These are phyloP conservation scores for Aelia acuminata DNA, from an alignment of 2,888 invertebrate genomes.

Conservation along the genomic window DNA sequence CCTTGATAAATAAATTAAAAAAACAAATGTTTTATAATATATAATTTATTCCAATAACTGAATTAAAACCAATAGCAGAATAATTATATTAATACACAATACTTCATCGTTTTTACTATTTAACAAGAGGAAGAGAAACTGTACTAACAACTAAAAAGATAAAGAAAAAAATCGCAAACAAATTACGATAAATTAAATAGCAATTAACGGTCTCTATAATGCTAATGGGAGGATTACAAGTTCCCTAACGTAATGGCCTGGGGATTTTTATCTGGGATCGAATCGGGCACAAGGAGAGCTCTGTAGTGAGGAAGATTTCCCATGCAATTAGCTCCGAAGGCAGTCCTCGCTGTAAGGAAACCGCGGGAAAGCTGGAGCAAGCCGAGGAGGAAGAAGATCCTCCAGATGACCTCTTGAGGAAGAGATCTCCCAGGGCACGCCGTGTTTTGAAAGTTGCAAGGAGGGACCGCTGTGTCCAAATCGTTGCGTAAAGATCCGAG, in stretches of 20 bases:
- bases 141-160: not conserved
- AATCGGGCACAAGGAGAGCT: slow-evolving; percentile 14
- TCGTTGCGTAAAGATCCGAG: not conserved
- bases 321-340: not conserved
- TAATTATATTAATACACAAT: not conserved
- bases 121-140: slow-evolving; percentile 21
- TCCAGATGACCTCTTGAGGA: slow-evolving; percentile 3
- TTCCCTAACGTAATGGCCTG: not conserved
- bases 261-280: slow-evolving; percentile 36
- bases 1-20: no score
- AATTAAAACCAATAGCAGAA: not conserved
- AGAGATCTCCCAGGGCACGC: not conserved
- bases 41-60: no score
- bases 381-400: slow-evolving; percentile 23
- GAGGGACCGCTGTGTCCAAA: not conserved
- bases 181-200: not conserved
- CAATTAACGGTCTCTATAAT: slow-evolving; percentile 2
- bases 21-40: no score
- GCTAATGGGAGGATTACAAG: slow-evolving; percentile 3
- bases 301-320: not conserved
- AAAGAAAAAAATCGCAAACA: not conserved
- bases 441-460: slow-evolving; percentile 7
- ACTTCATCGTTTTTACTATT: not conserved
- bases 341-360: slow-evolving; percentile 9
- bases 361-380: slow-evolving; percentile 15